Percentiles rank a stretch among this genome's conserved stretches.
phyloP scores from a whole-genome alignment of 2,888 invertebrate species.

The Acanthosepion esculentum region DNA sequence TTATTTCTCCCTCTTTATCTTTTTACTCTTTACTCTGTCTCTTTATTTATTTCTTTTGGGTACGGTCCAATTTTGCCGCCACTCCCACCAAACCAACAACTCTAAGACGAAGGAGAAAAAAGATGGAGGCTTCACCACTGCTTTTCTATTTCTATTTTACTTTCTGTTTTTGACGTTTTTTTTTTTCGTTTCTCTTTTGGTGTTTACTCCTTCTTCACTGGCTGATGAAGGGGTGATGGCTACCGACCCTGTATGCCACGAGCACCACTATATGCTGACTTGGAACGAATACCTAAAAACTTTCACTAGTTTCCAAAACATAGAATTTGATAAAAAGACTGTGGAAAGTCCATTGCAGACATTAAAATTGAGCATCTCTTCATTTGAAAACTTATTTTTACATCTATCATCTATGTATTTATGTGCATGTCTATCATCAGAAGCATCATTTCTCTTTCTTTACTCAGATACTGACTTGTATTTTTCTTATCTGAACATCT shows the following conservation, averaged over 20 bases:
- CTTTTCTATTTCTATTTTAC: not conserved
- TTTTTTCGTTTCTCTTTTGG: too few species aligned
- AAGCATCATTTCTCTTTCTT: too few species aligned
- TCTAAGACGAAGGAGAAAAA: not conserved
- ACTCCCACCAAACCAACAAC: not conserved
- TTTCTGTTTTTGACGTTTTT: not conserved
- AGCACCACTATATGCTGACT: not conserved
- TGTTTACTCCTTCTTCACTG: not conserved
- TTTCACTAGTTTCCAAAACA: not conserved
- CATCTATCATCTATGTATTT: constrained; percentile 2
- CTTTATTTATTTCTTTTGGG: not conserved
- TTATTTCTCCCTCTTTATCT: not conserved
- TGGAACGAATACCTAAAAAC: not conserved
- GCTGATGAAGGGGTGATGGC: not conserved
- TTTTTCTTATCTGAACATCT: constrained; percentile 1
- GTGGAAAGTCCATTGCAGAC: not conserved
- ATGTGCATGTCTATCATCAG: not conserved
- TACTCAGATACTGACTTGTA: not conserved
- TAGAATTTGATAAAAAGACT: not conserved
- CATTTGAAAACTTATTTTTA: not conserved
- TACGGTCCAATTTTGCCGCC: not conserved
- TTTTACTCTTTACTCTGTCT: not conserved
- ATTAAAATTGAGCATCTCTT: not conserved
- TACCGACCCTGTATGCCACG: not conserved
- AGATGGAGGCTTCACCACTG: not conserved